phyloP scores from a whole-genome alignment of 2,888 invertebrate species.

The Drosophila subquinaria region DNA sequence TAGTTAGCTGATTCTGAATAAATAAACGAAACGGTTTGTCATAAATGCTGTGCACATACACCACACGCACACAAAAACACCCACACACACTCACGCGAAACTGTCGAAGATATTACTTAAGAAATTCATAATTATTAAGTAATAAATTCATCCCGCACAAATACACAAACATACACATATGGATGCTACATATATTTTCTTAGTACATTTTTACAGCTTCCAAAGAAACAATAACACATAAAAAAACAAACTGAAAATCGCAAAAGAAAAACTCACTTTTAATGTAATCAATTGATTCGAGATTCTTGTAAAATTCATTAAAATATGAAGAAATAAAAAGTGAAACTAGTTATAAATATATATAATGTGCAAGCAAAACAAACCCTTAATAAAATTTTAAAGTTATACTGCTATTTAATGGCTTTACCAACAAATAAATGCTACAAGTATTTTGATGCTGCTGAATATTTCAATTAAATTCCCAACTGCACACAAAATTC shows the following conservation, averaged over 20 bases:
- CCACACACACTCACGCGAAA: conserved; percentile 10
- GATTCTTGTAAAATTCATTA: conserved; percentile 65
- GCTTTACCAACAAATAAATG: not conserved
- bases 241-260: conserved; percentile 22
- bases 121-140: not conserved
- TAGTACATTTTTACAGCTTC: conserved; percentile 76
- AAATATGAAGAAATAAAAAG: conserved; percentile 24
- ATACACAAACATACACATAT: conserved; percentile 15
- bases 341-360: conserved; percentile 28
- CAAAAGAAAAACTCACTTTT: conserved; percentile 42
- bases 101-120: conserved; percentile 1
- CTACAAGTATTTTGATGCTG: not conserved
- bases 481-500: too few species aligned
- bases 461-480: not conserved
- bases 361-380: conserved; percentile 13
- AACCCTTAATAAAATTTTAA: conserved; percentile 38
- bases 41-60: conserved; percentile 34
- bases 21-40: conserved; percentile 41
- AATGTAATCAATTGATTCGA: conserved; percentile 63
- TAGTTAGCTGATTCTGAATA: conserved; percentile 42
- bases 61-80: conserved; percentile 6
- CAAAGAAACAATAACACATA: conserved; percentile 21
- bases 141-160: conserved; percentile 7
- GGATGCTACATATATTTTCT: conserved; percentile 69
- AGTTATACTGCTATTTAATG: conserved; percentile 18